A percentile compares a stretch with the other conserved stretches of the same genome.
phyloP scores from a whole-genome alignment of 2,888 invertebrate genomes.

The Eristalis arbustorum region DNA sequence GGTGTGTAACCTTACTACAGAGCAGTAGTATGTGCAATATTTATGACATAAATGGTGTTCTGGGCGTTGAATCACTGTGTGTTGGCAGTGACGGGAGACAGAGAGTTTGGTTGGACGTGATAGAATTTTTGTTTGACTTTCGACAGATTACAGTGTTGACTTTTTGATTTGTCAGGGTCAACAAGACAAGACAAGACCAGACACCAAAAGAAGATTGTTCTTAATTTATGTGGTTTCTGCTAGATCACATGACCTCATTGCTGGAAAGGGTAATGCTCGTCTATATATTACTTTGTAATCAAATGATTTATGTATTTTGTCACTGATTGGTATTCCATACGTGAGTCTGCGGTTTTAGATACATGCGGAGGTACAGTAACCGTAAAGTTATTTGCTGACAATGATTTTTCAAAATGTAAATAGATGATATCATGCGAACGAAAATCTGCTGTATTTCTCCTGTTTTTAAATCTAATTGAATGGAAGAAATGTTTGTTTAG shows the following conservation, averaged over 20 bases:
- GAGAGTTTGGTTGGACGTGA: conserved; percentile 24
- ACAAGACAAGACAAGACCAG: conserved; percentile 15
- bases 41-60: conserved; percentile 37
- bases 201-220: background rate
- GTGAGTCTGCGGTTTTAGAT: background rate
- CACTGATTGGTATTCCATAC: background rate
- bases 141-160: conserved; percentile 27
- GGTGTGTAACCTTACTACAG: conserved; percentile 1
- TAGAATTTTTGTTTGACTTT: conserved; percentile 12
- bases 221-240: background rate
- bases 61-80: conserved; percentile 10
- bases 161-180: conserved; percentile 33
- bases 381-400: background rate
- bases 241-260: background rate
- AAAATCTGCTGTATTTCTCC: no score
- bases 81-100: conserved; percentile 2
- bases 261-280: background rate
- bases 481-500: no score
- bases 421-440: background rate
- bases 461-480: no score
- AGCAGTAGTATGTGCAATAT: conserved; percentile 31
- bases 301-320: background rate
- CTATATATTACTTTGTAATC: background rate
- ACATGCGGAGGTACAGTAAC: background rate
- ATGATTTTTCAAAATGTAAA: background rate